A percentile compares a stretch with the other conserved stretches of the same genome.
These are phyloP conservation scores for Oryzias javanicus DNA, from an alignment of 2,113 vertebrate genomes.

Conservation along the genomic window DNA sequence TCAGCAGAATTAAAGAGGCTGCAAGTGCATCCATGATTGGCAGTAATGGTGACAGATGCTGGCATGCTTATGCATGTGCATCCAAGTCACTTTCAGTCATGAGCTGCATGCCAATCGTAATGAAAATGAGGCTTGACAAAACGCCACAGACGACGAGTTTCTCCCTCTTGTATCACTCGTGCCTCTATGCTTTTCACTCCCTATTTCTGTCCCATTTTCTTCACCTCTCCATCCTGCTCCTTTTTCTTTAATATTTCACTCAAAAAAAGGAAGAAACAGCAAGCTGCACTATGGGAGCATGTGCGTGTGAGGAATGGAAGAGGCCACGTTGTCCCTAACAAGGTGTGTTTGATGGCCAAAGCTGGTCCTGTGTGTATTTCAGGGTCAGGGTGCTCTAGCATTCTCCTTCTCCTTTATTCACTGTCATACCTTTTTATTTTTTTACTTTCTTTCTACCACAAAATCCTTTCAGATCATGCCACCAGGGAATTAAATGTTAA, in stretches of 20 bases:
- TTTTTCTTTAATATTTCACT: slow-evolving; percentile 41
- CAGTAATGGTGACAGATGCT: slow-evolving; percentile 38
- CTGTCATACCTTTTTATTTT: slow-evolving; percentile 41
- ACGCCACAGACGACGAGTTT: slow-evolving; percentile 24
- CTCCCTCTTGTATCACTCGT: slow-evolving; percentile 17
- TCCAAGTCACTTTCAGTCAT: slow-evolving; percentile 35
- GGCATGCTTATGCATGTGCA: slow-evolving; percentile 30
- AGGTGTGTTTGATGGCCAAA: slow-evolving; percentile 63
- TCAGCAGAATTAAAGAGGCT: slow-evolving; percentile 25
- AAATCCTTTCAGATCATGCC: slow-evolving; percentile 68
- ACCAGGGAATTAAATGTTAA: slow-evolving; percentile 67
- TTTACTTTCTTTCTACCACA: slow-evolving; percentile 34
- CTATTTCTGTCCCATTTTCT: slow-evolving; percentile 50
- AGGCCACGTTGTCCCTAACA: slow-evolving; percentile 54
- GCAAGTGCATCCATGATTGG: slow-evolving; percentile 38
- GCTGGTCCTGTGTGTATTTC: slow-evolving; percentile 32
- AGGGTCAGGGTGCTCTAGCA: slow-evolving; percentile 45
- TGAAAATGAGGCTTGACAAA: slow-evolving; percentile 30
- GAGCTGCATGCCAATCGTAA: slow-evolving; percentile 40
- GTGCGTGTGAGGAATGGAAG: slow-evolving; percentile 66
- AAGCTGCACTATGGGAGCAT: slow-evolving; percentile 34
- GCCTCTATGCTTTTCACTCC: slow-evolving; percentile 27
- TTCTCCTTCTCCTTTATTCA: slow-evolving; percentile 64
- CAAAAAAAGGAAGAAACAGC: slow-evolving; percentile 24
- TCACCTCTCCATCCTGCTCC: slow-evolving; percentile 27